Evolutionary conservation across 2,888 invertebrate species (phyloP).

Genomic region (Resseliella maxima): DNA sequence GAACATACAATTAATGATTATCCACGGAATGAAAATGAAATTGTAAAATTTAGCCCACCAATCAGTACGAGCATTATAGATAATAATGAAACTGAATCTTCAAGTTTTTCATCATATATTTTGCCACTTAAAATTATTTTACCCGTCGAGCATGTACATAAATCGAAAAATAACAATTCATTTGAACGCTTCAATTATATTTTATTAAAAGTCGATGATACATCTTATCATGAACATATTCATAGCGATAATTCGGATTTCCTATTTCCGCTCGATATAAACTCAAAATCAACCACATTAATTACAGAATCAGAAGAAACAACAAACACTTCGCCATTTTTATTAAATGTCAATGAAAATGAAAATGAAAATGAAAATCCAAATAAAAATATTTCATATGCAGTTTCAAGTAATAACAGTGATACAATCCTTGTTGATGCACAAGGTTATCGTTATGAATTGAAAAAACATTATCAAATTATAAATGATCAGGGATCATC

Average conservation of each 20-base stretch:
- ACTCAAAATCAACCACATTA: not conserved
- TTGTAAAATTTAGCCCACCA: not conserved
- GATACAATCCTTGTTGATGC: not conserved
- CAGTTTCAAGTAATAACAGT: not conserved
- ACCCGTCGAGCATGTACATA: slow-evolving; percentile 57
- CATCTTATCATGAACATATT: slow-evolving; percentile 58
- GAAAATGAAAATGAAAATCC: too few relatives aligned
- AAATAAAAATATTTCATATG: not conserved
- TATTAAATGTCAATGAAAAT: not conserved
- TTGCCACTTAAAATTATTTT: slow-evolving; percentile 58
- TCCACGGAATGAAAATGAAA: not conserved
- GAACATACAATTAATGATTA: not conserved
- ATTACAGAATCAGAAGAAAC: not conserved
- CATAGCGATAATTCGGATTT: slow-evolving; percentile 57
- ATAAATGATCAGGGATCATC: not conserved
- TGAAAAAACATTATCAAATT: slow-evolving; percentile 35
- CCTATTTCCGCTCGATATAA: slow-evolving; percentile 9
- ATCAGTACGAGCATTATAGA: not conserved
- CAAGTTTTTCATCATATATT: slow-evolving; percentile 56
- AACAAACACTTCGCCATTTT: not conserved
- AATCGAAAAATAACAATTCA: not conserved
- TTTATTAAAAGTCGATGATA: slow-evolving; percentile 57
- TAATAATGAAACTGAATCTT: not conserved
- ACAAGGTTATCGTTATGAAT: slow-evolving; percentile 23
- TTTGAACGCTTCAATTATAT: slow-evolving; percentile 58